These are phyloP conservation scores for Pyrochroa serraticornis DNA, from an alignment of 2,888 invertebrate species.

Conservation along the genomic window DNA sequence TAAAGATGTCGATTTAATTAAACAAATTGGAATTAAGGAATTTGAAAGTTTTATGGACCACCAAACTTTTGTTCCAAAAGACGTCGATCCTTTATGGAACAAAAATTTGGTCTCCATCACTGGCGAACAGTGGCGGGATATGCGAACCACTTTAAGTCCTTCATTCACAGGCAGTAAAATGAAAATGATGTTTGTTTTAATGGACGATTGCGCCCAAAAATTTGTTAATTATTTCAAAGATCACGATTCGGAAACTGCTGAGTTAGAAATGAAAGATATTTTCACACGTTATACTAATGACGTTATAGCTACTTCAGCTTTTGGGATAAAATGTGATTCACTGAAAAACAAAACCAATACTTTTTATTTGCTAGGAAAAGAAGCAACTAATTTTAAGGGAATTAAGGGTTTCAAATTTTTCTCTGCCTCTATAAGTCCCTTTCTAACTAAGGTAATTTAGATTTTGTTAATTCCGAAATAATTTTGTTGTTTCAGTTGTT, in stretches of 20 bases:
- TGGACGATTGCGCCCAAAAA: conserved; percentile 26
- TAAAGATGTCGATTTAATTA: conserved; percentile 50
- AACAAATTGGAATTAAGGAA: conserved; percentile 40
- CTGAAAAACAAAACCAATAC: conserved; percentile 47
- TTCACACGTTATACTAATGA: conserved; percentile 46
- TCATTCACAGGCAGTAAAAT: conserved; percentile 39
- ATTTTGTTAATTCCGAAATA: background rate
- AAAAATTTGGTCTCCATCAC: conserved; percentile 35
- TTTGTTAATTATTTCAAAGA: conserved; percentile 31
- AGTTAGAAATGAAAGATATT: conserved; percentile 42
- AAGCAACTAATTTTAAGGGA: conserved; percentile 30
- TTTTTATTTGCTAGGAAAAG: conserved; percentile 47
- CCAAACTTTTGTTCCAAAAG: conserved; percentile 32
- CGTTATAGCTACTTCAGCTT: conserved; percentile 58
- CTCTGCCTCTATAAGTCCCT: background rate
- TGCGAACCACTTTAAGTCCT: conserved; percentile 52
- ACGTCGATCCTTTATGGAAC: conserved; percentile 42
- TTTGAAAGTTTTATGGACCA: conserved; percentile 46
- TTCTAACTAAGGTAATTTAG: too few species aligned
- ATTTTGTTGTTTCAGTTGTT: conserved; percentile 25
- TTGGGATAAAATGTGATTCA: conserved; percentile 50
- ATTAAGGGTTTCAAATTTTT: conserved; percentile 22
- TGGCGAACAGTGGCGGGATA: conserved; percentile 42
- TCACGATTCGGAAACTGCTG: background rate
- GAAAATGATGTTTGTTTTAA: conserved; percentile 33